Evolutionary conservation across 2,888 invertebrate genomes (phyloP), one percentile per base, ranked within the genome.

Genomic region (Corythucha ciliata): DNA sequence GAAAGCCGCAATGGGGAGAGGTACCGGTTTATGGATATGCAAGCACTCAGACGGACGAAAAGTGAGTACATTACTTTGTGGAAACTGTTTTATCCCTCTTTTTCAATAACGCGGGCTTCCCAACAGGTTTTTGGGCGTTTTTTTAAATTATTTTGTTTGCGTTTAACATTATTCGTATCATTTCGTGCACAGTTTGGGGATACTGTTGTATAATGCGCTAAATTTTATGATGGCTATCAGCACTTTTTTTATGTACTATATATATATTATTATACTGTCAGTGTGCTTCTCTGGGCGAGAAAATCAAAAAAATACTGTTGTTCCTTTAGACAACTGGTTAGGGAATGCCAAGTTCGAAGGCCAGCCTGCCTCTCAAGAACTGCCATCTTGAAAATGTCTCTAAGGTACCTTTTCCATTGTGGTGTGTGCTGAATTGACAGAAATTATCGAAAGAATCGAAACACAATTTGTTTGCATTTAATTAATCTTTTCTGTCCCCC

Each of bases 341-440:
- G n/a, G n/a, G n/a, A n/a, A n/a, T 44, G 42, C 45, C 44, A 51
- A 36, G 51, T 51, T 51, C 42, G 51, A 44, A 51, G 42, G 37
- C 44, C 44, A 34, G 40, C 33, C 18, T 40, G 36, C 27, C 51
- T 51, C 37, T 44, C 53, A 37, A 57, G 57, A 40, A 55, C 57
- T 36, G 56, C 55, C 47, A 53, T 58, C 52, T 44, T 58, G 46
- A 56, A 55, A 50, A 58, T 58, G 58, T 58, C 58, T 26, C 48
- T 58, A 29, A 58, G 58, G 58, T 58, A 58, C 48, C 47, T 20
- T 18, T 24, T 50, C 33, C 29, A 22, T n/a, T n/a, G n/a, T n/a
- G n/a, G n/a, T n/a, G n/a, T n/a, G n/a, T n/a, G n/a, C n/a, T n/a
- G n/a, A n/a, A n/a, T n/a, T n/a, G n/a, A n/a, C 5, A 34, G 5